These are phyloP conservation scores for Pitta sordida DNA, from an alignment of 2,113 vertebrate species.

Conservation along the genomic window DNA sequence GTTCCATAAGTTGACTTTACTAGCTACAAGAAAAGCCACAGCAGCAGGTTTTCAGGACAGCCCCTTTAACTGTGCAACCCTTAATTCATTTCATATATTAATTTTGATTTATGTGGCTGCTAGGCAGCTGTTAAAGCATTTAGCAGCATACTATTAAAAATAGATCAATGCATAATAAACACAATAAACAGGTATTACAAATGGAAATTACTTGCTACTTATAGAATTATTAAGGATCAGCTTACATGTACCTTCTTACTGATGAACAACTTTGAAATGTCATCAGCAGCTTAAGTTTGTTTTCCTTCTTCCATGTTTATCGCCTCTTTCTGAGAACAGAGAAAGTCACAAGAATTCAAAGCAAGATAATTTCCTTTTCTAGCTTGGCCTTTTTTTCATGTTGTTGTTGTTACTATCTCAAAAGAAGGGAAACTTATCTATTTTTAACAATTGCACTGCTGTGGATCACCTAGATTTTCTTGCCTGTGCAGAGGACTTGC, in stretches of 20 bases:
- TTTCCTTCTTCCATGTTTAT: constrained; percentile 27
- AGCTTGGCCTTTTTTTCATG: background rate
- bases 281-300: constrained; percentile 49
- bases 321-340: background rate
- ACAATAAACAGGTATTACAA: constrained; percentile 63
- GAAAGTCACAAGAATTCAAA: background rate
- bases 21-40: background rate
- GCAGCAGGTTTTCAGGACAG: background rate
- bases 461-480: background rate
- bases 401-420: background rate
- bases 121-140: constrained; percentile 26
- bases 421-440: background rate
- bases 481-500: background rate
- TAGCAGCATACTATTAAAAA: constrained; percentile 30
- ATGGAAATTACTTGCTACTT: constrained; percentile 68
- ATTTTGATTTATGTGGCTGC: constrained; percentile 29
- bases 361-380: background rate
- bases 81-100: constrained; percentile 27
- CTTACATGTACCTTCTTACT: constrained; percentile 50
- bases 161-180: constrained; percentile 56
- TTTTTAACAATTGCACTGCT: background rate
- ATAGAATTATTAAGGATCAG: constrained; percentile 63
- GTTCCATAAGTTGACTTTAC: background rate
- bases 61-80: background rate
- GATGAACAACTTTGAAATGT: constrained; percentile 65